Percentiles rank a stretch among this genome's conserved stretches.
Evolutionary conservation across 2,113 vertebrate genomes (phyloP).

Genomic region (Ranitomeya variabilis): DNA sequence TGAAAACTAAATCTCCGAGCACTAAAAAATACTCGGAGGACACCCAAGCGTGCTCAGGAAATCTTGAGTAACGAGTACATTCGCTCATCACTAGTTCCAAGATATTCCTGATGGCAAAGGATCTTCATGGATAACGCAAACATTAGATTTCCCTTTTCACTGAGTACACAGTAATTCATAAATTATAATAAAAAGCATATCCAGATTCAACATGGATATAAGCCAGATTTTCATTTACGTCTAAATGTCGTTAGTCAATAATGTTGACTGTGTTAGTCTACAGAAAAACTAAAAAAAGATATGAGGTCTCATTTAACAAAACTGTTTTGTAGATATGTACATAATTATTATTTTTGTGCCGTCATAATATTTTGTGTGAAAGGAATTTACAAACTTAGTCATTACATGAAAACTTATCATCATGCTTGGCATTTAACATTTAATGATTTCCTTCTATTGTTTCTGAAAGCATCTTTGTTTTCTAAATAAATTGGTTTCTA

Average conservation of each 20-base stretch:
- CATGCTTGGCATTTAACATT: not conserved
- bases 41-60: no score
- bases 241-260: not conserved
- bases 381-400: not conserved
- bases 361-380: not conserved
- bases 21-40: no score
- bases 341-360: constrained; percentile 1
- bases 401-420: not conserved
- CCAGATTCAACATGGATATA: not conserved
- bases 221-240: not conserved
- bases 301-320: not conserved
- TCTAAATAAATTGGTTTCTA: constrained; percentile 13
- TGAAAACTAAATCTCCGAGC: no score
- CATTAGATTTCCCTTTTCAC: not conserved
- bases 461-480: not conserved
- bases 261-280: not conserved
- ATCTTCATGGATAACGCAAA: not conserved
- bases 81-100: no score
- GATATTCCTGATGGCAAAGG: not conserved
- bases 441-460: not conserved
- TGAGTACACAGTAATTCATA: not conserved
- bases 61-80: no score
- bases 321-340: constrained; percentile 16
- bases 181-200: not conserved
- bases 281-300: not conserved